Conservation (phyloP, 2,797 vertebrate genomes). For the Galaxias olidus region DNA sequence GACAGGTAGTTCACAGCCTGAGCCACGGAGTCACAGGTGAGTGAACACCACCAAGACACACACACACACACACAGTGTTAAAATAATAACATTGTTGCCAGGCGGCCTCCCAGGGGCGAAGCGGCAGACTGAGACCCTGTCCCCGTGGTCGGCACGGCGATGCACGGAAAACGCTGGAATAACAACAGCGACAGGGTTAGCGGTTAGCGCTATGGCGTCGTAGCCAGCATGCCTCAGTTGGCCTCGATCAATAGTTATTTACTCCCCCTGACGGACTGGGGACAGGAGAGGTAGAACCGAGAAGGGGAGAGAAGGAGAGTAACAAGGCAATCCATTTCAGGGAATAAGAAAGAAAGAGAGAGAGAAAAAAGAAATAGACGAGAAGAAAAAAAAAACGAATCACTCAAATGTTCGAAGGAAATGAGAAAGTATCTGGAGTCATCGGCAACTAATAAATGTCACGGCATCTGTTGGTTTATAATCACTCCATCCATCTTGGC, state of each 20-base stretch:
- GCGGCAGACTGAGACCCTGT: constrained; percentile 30
- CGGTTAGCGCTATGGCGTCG: constrained; percentile 51
- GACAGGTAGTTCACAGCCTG: no score
- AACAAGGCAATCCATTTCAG: constrained; percentile 66
- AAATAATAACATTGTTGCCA: no score
- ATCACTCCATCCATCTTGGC: constrained; percentile 68
- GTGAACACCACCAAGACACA: neutral
- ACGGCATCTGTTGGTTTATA: constrained; percentile 56
- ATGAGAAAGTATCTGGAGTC: constrained; percentile 63
- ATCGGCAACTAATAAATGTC: constrained; percentile 66
- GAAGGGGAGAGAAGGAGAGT: constrained; percentile 17
- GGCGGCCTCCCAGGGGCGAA: constrained; percentile 17
- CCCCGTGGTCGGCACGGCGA: constrained; percentile 20
- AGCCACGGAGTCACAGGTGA: neutral
- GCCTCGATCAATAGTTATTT: constrained; percentile 72
- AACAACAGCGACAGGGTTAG: constrained; percentile 35
- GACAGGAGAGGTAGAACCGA: constrained; percentile 18
- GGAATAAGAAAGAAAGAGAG: constrained; percentile 21
- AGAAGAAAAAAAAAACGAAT: constrained; percentile 33
- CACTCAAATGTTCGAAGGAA: constrained; percentile 50
- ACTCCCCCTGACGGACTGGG: constrained; percentile 58
- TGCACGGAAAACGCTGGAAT: constrained; percentile 27
- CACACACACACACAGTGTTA: no score
- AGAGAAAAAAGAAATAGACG: constrained; percentile 11
- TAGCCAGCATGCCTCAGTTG: constrained; percentile 54